phyloP scores from a whole-genome alignment of 2,113 vertebrate genomes.

The Hemichromis elongatus region DNA sequence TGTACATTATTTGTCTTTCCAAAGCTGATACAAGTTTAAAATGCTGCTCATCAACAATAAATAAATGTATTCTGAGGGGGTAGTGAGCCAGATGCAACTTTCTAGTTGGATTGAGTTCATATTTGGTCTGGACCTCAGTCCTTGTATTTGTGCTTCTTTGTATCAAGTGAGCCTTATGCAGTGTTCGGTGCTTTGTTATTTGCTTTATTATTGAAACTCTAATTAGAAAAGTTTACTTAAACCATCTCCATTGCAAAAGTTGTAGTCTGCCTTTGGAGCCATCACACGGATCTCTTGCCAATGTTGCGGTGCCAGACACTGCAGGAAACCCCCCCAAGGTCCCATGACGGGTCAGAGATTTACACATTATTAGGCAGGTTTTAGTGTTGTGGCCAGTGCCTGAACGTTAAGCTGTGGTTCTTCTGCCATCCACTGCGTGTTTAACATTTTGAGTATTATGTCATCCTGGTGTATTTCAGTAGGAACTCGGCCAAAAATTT shows the following conservation, averaged over 20 bases:
- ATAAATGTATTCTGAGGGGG: background rate
- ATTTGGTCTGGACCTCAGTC: background rate
- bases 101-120: background rate
- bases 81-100: background rate
- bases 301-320: background rate
- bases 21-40: slow-evolving; percentile 4
- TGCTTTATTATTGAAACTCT: background rate
- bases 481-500: background rate
- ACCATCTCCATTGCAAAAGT: background rate
- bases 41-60: slow-evolving; percentile 26
- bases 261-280: background rate
- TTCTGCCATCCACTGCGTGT: background rate
- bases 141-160: background rate
- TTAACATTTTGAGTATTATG: background rate
- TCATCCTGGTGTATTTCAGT: background rate
- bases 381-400: background rate
- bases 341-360: background rate
- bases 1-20: slow-evolving; percentile 6
- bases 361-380: background rate
- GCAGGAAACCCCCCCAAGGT: background rate
- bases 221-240: background rate
- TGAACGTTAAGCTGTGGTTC: background rate
- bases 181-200: background rate
- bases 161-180: background rate
- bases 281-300: background rate